Evolutionary conservation across 2,888 invertebrate genomes (phyloP), one percentile per base, ranked within the genome.

Genomic region (Alentia gelatinosa): DNA sequence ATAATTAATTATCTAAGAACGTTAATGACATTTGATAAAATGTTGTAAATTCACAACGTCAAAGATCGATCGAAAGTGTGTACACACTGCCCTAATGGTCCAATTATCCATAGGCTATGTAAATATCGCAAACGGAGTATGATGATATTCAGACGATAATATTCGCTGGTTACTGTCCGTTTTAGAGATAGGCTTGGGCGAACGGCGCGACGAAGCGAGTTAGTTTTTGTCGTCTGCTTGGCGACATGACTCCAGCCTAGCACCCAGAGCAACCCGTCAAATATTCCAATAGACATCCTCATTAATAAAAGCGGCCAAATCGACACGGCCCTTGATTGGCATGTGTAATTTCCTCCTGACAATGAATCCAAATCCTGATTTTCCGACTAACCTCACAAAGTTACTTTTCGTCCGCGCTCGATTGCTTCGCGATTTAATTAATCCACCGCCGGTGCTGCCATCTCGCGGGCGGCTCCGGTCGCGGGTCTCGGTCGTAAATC

Each of bases 341-440:
- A 47, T 86, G 86, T 86, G 86, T 42, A 86, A 86, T 86, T 86
- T 86, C 86, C 86, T 26, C 3, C 47, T 47, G 47, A 86, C 86
- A 86, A 86, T 86, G 86, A 86, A 86, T 86, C 86, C 86, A 47
- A 86, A 86, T 86, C 86, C 86, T 33, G 47, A 86, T 86, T 86
- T 86, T 86, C 86, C 86, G 47, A 86, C 86, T 47, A 47, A 47
- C 86, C 86, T 86, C 86, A 86, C 86, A 86, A 86, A 86, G 86
- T 86, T 86, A 86, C 86, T 86, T 86, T 86, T 86, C 47, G 79
- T 19, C 19, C 86, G 86, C 86, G 86, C 86, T 42, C 86, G 26
- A 86, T 86, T 86, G 86, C 30, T n/a, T n/a, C 47, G 5, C 86
- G 86, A 86, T 86, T 86, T 86, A 86, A 86, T 86, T 86, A 86